Base-by-base conservation (phyloP, 2,797 vertebrate genomes). In the Malurus leucopterus region DNA sequence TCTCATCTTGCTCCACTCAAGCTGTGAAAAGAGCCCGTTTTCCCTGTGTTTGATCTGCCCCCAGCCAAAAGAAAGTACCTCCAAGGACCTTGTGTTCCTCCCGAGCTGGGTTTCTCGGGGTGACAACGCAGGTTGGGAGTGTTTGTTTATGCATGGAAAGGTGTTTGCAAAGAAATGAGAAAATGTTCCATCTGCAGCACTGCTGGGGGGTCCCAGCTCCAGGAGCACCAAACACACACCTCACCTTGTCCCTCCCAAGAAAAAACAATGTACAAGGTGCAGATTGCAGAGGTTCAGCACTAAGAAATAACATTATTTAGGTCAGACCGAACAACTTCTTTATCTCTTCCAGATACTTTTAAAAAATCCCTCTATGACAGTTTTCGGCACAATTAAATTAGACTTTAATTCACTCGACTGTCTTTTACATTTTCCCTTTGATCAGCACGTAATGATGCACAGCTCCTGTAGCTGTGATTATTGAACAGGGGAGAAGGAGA, bases 311-410 rank as follows among this genome's bases (percentile, higher is more conserved):
- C 26, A 2, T 49, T 85, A 88, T 91, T 65, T 91, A 80, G 92
- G 80, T 92, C 90, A 91, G 38, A 32, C 24, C 1, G 63, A 89
- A 74, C 78, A 90, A 86, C 79, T 90, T 61, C 86, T 61, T 91
- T 75, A 85, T 73, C 47, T 69, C 77, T 46, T 95, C 69, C 71
- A 87, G 54, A 75, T 72, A 70, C 84, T 85, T 86, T 2, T 17
- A 68, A 91, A 71, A 88, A 79, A 63, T 24, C 57, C 65, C 70
- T 54, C 90, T 81, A 68, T 90, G 91, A 74, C 87, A 87, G 89
- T 81, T 89, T 63, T 44, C 5, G 69, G 88, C 93, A 84, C 89
- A 90, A 95, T 93, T 94, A 94, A 95, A 93, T 94, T 73, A 95
- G 93, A 88, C 88, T 93, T 86, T 91, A 92, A 95, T 92, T 93